Conservation (phyloP, 1,140 invertebrate species). For the Lycorma delicatula region DNA sequence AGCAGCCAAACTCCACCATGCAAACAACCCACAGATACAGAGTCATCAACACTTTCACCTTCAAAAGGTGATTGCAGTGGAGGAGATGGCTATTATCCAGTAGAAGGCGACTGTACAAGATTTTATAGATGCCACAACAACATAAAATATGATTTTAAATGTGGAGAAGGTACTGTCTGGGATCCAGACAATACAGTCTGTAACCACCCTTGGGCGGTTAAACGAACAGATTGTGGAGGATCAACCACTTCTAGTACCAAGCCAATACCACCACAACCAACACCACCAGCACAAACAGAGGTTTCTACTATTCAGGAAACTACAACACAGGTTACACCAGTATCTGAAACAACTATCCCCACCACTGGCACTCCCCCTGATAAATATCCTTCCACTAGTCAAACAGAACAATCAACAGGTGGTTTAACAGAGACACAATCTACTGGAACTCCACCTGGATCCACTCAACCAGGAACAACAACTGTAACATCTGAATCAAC, state of each 20-base stretch:
- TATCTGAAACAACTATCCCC: too few relatives aligned
- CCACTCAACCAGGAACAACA: conserved; percentile 17
- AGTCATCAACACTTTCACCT: not conserved
- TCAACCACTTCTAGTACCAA: conserved; percentile 3
- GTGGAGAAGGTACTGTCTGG: conserved; percentile 56
- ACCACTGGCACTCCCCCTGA: not conserved
- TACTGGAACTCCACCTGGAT: conserved; percentile 1
- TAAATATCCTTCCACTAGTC: not conserved
- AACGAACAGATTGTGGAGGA: conserved; percentile 29
- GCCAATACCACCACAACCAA: conserved; percentile 21
- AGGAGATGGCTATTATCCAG: conserved; percentile 46
- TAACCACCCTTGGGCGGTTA: conserved; percentile 48
- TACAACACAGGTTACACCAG: not conserved
- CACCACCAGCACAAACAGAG: conserved; percentile 27
- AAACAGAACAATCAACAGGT: not conserved
- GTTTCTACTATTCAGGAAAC: not conserved
- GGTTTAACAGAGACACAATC: not conserved
- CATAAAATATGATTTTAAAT: conserved; percentile 51
- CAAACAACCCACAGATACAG: not conserved
- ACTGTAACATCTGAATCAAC: conserved; percentile 20
- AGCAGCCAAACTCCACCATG: not conserved
- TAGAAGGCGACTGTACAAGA: conserved; percentile 50
- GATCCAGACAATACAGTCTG: conserved; percentile 48
- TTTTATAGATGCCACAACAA: conserved; percentile 59
- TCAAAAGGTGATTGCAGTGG: not conserved